phyloP scores from a whole-genome alignment of 2,113 vertebrate genomes.

The Corvus cornix region DNA sequence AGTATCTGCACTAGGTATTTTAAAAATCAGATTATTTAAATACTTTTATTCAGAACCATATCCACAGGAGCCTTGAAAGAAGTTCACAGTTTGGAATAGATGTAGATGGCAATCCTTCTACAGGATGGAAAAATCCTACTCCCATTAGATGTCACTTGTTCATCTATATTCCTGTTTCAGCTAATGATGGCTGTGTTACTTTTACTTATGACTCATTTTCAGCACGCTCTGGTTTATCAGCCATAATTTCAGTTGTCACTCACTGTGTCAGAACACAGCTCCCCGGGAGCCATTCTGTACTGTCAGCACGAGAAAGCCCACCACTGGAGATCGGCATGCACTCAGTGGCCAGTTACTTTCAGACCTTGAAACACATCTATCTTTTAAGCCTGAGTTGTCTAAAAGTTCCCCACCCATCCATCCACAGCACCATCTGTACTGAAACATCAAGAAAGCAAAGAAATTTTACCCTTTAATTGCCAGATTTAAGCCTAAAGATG shows the following conservation, averaged over 20 bases:
- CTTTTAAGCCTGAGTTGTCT: background rate
- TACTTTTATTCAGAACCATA: background rate
- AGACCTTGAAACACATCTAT: background rate
- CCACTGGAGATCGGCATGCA: background rate
- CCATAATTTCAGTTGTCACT: background rate
- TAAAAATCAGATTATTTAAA: background rate
- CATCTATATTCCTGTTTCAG: background rate
- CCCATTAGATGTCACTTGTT: background rate
- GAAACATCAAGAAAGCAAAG: background rate
- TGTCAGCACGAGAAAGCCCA: background rate
- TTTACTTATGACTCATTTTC: conserved; percentile 47
- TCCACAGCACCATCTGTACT: conserved; percentile 51
- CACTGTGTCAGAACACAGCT: background rate
- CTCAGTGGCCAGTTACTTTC: background rate
- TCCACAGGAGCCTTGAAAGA: background rate
- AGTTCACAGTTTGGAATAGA: background rate
- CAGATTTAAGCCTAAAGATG: background rate
- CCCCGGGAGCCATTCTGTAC: fast-evolving
- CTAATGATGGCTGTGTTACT: conserved; percentile 17
- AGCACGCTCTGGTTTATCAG: conserved; percentile 6
- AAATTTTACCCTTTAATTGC: background rate
- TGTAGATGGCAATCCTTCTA: background rate
- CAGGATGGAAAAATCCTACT: background rate
- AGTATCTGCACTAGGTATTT: background rate
- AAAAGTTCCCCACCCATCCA: conserved; percentile 17